A percentile compares a stretch with the other conserved stretches of the same genome.
Evolutionary conservation across 2,888 invertebrate species (phyloP).

Genomic region (Gastracanthus pulcherrimus): DNA sequence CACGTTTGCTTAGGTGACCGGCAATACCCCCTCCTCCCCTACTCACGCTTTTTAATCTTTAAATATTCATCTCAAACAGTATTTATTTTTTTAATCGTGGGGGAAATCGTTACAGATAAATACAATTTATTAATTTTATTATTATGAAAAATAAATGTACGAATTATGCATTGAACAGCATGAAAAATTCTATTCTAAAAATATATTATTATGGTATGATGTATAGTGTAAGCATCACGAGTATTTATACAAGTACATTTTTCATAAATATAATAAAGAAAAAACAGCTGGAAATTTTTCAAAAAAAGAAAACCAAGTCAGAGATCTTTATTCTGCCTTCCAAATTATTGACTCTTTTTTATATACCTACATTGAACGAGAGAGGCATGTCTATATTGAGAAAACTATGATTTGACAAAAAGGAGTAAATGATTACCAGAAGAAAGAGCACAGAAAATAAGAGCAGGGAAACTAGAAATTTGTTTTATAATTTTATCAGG

Average conservation of each 20-base stretch:
- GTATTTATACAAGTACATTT: neutral
- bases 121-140: no score
- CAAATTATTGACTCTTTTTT: neutral
- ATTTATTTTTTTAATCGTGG: no score
- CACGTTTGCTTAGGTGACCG: no score
- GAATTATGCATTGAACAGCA: no score
- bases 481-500: no score
- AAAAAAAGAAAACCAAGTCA: neutral
- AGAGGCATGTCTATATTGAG: conserved; percentile 1
- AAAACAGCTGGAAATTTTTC: neutral
- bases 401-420: conserved; percentile 9
- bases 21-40: no score
- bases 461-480: neutral
- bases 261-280: no score
- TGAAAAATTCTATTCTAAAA: neutral
- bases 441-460: neutral
- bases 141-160: no score
- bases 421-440: neutral
- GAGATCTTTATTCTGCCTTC: neutral
- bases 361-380: neutral
- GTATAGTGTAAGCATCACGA: no score
- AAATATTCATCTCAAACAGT: no score
- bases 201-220: neutral
- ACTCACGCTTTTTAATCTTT: no score
- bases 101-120: no score